phyloP scores from a whole-genome alignment of 37 sponge, comb jelly and placozoan genomes.

The Crambe crambe region DNA sequence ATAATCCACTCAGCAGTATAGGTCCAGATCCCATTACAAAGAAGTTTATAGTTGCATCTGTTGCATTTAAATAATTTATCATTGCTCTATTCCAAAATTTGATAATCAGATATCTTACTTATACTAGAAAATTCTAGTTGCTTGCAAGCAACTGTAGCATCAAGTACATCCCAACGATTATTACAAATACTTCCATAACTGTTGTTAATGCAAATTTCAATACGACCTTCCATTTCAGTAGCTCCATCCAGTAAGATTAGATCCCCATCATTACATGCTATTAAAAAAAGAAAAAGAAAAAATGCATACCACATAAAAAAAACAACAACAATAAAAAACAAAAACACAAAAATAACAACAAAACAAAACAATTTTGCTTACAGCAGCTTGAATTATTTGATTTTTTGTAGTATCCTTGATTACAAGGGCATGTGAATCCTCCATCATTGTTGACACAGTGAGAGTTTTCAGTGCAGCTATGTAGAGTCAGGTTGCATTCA shows the following conservation, averaged over 20 bases:
- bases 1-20: background rate
- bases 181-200: conserved; percentile 6
- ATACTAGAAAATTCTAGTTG: background rate
- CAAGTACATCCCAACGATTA: conserved; percentile 3
- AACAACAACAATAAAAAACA: no score
- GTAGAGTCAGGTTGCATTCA: background rate
- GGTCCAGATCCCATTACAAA: conserved; percentile 7
- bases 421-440: background rate
- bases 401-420: background rate
- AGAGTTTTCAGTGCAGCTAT: background rate
- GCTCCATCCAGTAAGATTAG: background rate
- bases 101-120: background rate
- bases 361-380: background rate
- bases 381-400: background rate
- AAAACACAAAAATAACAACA: no score
- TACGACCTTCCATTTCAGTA: background rate
- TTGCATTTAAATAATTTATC: no score
- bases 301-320: no score
- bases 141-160: conserved; percentile 2
- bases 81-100: no score
- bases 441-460: background rate
- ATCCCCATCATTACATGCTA: background rate
- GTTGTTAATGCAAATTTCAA: conserved; percentile 9
- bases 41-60: no score
- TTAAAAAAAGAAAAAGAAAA: background rate